These are phyloP conservation scores for Chionomys nivalis DNA, from an alignment of 2,113 vertebrate genomes.

Conservation along the genomic window DNA sequence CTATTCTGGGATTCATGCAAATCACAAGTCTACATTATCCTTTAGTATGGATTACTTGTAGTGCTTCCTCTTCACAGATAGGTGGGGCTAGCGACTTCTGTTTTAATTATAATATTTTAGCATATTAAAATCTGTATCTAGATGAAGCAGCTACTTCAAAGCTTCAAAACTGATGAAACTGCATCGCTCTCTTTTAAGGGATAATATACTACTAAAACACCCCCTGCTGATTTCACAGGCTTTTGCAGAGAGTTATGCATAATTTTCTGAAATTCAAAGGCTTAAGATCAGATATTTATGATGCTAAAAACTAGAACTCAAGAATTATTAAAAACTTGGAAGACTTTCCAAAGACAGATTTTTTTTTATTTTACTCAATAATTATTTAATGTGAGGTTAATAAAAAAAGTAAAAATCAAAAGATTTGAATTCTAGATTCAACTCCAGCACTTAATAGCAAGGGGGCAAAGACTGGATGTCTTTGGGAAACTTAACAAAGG, in stretches of 20 bases:
- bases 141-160: constrained; percentile 78
- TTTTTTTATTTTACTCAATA: constrained; percentile 59
- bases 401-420: background rate
- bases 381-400: constrained; percentile 48
- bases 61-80: constrained; percentile 69
- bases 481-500: background rate
- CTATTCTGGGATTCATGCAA: constrained; percentile 64
- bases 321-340: constrained; percentile 71
- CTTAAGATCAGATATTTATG: constrained; percentile 66
- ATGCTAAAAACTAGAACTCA: constrained; percentile 68
- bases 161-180: constrained; percentile 76
- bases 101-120: constrained; percentile 80
- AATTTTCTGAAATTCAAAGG: constrained; percentile 76
- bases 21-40: constrained; percentile 35
- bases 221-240: constrained; percentile 75
- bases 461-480: background rate
- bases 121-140: constrained; percentile 78
- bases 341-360: constrained; percentile 46
- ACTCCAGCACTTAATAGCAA: background rate
- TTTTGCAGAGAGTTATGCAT: constrained; percentile 58
- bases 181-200: constrained; percentile 71
- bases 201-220: constrained; percentile 66
- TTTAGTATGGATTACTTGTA: constrained; percentile 62
- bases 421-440: background rate
- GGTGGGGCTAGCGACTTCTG: constrained; percentile 75